These are phyloP conservation scores for Saiga tatarica DNA, from an alignment of 2,113 vertebrate species.

Conservation along the genomic window DNA sequence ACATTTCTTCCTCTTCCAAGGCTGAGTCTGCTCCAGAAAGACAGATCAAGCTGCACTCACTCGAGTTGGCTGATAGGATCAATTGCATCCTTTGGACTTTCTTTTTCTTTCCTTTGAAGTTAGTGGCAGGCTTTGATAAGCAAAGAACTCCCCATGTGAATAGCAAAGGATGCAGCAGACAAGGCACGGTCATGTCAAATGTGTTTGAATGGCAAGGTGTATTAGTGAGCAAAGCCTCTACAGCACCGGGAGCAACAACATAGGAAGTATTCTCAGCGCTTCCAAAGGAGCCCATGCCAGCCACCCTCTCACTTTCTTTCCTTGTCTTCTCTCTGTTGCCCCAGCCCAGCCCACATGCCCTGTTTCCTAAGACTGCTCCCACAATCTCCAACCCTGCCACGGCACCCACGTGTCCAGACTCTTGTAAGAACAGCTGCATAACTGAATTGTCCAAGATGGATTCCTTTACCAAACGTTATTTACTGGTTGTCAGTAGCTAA, in stretches of 20 bases:
- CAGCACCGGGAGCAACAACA: fast-evolving
- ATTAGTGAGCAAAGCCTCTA: background rate
- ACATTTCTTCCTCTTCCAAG: background rate
- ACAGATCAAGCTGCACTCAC: fast-evolving
- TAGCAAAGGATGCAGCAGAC: background rate
- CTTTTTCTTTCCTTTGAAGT: background rate
- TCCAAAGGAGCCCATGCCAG: fast-evolving
- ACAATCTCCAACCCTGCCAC: fast-evolving
- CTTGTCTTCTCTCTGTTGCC: background rate
- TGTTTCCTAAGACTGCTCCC: background rate
- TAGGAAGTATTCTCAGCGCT: background rate
- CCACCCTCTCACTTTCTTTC: no score
- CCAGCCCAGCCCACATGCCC: background rate
- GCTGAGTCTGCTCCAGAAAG: background rate
- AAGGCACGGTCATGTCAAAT: background rate
- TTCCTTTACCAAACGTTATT: background rate
- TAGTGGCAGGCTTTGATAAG: background rate
- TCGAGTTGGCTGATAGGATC: fast-evolving
- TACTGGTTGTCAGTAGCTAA: background rate
- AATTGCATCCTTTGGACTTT: background rate
- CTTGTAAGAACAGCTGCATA: background rate
- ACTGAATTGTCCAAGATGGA: background rate
- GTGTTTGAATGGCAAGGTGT: fast-evolving
- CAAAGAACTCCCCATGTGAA: background rate
- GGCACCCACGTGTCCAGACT: fast-evolving